Percentiles rank a stretch among this genome's conserved stretches.
Conservation (phyloP, 1,140 invertebrate species). For the Euglossa dilemma region DNA sequence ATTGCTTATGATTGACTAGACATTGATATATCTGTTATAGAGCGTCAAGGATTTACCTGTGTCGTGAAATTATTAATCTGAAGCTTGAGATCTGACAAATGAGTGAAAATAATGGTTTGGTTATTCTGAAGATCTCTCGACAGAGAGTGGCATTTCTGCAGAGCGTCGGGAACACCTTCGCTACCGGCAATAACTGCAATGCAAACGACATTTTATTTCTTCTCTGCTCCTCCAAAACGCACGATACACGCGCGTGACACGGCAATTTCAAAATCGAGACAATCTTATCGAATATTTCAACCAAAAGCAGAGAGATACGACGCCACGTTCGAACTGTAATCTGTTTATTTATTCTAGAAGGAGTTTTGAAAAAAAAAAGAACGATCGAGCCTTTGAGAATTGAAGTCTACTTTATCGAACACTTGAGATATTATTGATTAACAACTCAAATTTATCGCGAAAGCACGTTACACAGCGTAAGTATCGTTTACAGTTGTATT, state of each 20-base stretch:
- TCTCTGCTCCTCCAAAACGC: not conserved
- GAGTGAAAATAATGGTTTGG: constrained; percentile 83
- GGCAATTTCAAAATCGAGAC: not conserved
- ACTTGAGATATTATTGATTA: not conserved
- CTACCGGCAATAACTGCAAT: constrained; percentile 86
- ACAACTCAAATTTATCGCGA: too few relatives aligned
- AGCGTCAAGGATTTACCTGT: constrained; percentile 77
- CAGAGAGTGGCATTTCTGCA: constrained; percentile 86
- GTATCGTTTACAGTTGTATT: too few relatives aligned
- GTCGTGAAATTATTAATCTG: constrained; percentile 82
- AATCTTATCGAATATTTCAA: not conserved
- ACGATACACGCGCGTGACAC: not conserved
- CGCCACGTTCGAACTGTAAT: not conserved
- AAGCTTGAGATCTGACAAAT: constrained; percentile 80
- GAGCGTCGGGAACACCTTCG: constrained; percentile 85
- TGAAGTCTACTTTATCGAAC: not conserved
- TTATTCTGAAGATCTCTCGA: constrained; percentile 85
- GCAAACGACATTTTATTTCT: not conserved
- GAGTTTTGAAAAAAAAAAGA: not conserved
- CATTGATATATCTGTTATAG: not conserved
- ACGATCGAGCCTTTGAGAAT: constrained; percentile 1
- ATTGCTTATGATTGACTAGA: not conserved
- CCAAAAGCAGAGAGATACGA: not conserved
- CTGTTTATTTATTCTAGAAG: not conserved
- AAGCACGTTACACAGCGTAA: not conserved